Conservation (phyloP, 2,113 vertebrate species). For the Amazona guildingii region DNA sequence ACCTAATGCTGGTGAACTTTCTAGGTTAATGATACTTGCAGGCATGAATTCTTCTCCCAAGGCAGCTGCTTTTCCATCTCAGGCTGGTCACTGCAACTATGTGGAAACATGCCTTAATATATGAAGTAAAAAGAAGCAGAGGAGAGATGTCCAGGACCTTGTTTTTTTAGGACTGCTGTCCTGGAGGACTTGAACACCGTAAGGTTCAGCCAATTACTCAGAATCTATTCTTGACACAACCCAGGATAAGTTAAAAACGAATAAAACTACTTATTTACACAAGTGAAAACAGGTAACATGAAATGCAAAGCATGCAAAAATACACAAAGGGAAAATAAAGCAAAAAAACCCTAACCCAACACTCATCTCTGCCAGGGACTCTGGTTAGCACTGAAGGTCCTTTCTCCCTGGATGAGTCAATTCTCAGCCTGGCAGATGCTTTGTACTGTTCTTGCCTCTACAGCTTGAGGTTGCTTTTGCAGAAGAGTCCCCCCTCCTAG, state of each 20-base stretch:
- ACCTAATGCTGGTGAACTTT: not conserved
- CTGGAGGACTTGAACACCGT: not conserved
- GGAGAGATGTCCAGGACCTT: not conserved
- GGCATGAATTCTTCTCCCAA: not conserved
- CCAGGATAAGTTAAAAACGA: not conserved
- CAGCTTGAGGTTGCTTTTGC: not conserved
- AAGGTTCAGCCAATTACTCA: not conserved
- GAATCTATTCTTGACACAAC: not conserved
- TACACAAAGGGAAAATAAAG: not conserved
- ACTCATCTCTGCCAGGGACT: not conserved
- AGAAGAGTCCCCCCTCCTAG: not conserved
- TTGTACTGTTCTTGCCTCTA: not conserved
- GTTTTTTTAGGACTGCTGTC: not conserved
- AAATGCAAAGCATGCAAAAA: not conserved
- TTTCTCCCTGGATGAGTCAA: not conserved
- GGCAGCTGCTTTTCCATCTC: not conserved
- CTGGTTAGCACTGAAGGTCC: not conserved
- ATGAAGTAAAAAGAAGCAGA: not conserved
- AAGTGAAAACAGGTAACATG: not conserved
- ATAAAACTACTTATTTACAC: not conserved
- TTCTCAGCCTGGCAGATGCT: not conserved
- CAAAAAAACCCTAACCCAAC: not conserved
- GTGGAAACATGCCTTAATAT: not conserved
- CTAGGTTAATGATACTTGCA: slow-evolving; percentile 11
- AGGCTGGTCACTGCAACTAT: not conserved